A percentile compares a stretch with the other conserved stretches of the same genome.
phyloP scores from a whole-genome alignment of 2,888 invertebrate species.

The Caenorhabditis doughertyi region DNA sequence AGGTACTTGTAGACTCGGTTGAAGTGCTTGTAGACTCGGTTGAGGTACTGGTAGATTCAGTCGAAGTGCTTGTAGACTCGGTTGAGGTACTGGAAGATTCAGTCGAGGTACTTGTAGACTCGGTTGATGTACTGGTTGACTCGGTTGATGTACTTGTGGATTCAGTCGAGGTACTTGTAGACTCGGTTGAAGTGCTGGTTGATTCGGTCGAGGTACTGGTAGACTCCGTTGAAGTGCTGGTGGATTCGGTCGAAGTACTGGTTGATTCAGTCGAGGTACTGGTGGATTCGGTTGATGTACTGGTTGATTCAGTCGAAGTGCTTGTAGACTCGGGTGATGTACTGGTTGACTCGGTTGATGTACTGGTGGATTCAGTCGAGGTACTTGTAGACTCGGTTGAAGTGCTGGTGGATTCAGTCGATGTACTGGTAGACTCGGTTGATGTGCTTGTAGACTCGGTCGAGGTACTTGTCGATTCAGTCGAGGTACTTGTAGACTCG shows the following conservation, averaged over 20 bases:
- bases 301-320: conserved; percentile 10
- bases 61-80: neutral
- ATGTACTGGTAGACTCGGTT: conserved; percentile 4
- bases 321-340: conserved; percentile 23
- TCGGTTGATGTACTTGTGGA: conserved; percentile 5
- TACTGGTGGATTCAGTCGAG: conserved; percentile 21
- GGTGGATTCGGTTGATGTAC: conserved; percentile 4
- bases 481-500: neutral
- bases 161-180: neutral
- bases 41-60: conserved; percentile 1
- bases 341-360: neutral
- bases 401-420: conserved; percentile 12
- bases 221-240: conserved; percentile 19
- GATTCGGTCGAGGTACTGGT: conserved; percentile 18
- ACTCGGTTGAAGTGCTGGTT: conserved; percentile 11
- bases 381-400: conserved; percentile 17
- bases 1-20: conserved; percentile 3
- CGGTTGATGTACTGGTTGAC: conserved; percentile 16
- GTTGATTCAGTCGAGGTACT: conserved; percentile 22
- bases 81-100: neutral
- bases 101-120: neutral
- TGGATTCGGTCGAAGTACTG: conserved; percentile 6
- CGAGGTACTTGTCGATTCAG: conserved; percentile 6
- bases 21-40: conserved; percentile 22
- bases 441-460: conserved; percentile 11